phyloP scores from a whole-genome alignment of 2,888 invertebrate species.

The Griposia aprilina region DNA sequence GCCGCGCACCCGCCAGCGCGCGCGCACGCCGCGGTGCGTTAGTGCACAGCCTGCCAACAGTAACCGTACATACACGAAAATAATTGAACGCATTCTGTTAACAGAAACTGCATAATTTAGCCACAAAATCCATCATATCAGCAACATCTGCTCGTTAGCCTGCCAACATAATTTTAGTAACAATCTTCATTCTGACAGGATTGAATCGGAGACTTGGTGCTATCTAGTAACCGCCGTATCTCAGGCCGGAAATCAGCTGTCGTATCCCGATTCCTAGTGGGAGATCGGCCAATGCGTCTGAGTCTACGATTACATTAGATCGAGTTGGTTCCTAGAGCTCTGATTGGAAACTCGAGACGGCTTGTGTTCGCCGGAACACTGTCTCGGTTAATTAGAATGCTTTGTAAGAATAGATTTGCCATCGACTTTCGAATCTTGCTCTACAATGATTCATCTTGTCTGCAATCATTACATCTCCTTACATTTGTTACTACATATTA shows the following conservation, averaged over 20 bases:
- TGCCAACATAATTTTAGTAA: slow-evolving; percentile 59
- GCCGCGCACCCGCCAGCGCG: slow-evolving; percentile 40
- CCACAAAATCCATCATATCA: slow-evolving; percentile 46
- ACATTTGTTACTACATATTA: slow-evolving; percentile 50
- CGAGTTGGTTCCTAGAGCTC: slow-evolving; percentile 77
- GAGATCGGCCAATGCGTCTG: slow-evolving; percentile 85
- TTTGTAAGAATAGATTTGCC: slow-evolving; percentile 78
- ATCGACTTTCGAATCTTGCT: slow-evolving; percentile 70
- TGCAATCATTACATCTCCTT: slow-evolving; percentile 54
- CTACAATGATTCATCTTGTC: slow-evolving; percentile 62
- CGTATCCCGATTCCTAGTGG: slow-evolving; percentile 84
- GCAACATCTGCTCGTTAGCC: slow-evolving; percentile 54
- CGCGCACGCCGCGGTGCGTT: slow-evolving; percentile 32
- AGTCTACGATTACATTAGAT: slow-evolving; percentile 84
- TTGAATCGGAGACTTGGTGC: slow-evolving; percentile 67
- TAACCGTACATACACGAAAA: slow-evolving; percentile 27
- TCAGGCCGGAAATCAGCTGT: slow-evolving; percentile 88
- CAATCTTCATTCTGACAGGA: slow-evolving; percentile 58
- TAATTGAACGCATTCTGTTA: slow-evolving; percentile 52
- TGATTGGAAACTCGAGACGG: slow-evolving; percentile 82
- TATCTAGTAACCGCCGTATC: slow-evolving; percentile 73
- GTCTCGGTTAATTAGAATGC: slow-evolving; percentile 79
- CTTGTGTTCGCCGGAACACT: slow-evolving; percentile 78
- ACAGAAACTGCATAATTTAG: slow-evolving; percentile 36
- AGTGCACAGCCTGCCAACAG: slow-evolving; percentile 56